Conservation (phyloP, 2,797 vertebrate species). For the Ctenopoma kingsleyae region DNA sequence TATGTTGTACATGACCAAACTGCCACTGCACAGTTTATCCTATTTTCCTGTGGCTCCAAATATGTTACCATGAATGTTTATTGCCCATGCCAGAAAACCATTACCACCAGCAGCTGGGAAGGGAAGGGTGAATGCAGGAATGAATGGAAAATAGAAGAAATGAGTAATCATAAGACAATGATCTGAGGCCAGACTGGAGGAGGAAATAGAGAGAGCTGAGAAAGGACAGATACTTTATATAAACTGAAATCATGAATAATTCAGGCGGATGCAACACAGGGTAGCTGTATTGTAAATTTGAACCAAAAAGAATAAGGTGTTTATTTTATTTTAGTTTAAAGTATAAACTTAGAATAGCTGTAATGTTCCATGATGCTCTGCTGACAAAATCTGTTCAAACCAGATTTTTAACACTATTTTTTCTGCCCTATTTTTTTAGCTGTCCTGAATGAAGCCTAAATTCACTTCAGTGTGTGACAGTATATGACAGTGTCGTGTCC, state of each 20-base stretch:
- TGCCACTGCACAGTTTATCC: conserved; percentile 25
- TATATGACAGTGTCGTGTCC: conserved; percentile 24
- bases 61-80: conserved; percentile 42
- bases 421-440: neutral
- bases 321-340: conserved; percentile 3
- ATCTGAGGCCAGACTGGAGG: conserved; percentile 31
- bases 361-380: neutral
- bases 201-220: conserved; percentile 3
- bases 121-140: conserved; percentile 24
- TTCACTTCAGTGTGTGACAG: conserved; percentile 29
- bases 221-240: conserved; percentile 11
- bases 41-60: conserved; percentile 29
- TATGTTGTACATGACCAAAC: conserved; percentile 40
- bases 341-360: conserved; percentile 2
- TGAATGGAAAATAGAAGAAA: conserved; percentile 41
- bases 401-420: conserved; percentile 13
- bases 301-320: conserved; percentile 7
- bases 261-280: conserved; percentile 12
- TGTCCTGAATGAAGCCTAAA: neutral
- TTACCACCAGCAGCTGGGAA: conserved; percentile 50
- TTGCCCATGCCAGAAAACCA: conserved; percentile 55
- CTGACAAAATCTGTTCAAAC: conserved; percentile 14
- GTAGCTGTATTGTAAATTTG: conserved; percentile 19
- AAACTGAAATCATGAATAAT: conserved; percentile 48
- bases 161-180: conserved; percentile 36